phyloP scores from a whole-genome alignment of 1,140 invertebrate species.

The Drosophila albomicans region DNA sequence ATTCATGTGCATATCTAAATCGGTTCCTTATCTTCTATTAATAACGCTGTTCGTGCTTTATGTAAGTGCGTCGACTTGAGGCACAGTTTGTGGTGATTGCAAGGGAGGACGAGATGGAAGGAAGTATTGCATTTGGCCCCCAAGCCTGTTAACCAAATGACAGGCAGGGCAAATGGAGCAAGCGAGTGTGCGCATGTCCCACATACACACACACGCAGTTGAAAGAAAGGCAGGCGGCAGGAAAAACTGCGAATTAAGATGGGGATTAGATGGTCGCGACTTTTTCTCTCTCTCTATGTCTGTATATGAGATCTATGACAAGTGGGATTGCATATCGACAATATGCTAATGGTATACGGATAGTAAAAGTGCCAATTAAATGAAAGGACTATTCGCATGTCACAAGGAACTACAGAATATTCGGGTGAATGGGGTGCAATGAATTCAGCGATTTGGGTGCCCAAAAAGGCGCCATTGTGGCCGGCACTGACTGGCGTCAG shows the following conservation, averaged over 20 bases:
- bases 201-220: slow-evolving; percentile 45
- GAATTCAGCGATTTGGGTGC: slow-evolving; percentile 9
- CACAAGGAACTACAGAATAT: not conserved
- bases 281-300: not conserved
- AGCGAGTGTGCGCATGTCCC: slow-evolving; percentile 73
- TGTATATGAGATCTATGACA: not conserved
- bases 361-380: slow-evolving; percentile 10
- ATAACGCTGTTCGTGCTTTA: slow-evolving; percentile 41
- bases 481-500: slow-evolving; percentile 60
- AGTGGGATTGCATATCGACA: slow-evolving; percentile 8
- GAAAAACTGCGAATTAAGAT: slow-evolving; percentile 23
- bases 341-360: slow-evolving; percentile 11
- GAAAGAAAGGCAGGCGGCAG: slow-evolving; percentile 20
- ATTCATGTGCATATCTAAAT: slow-evolving; percentile 6
- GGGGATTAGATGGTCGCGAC: slow-evolving; percentile 1
- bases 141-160: slow-evolving; percentile 57
- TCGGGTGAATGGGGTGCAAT: slow-evolving; percentile 15
- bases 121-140: slow-evolving; percentile 53
- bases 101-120: not conserved
- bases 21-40: not conserved
- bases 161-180: slow-evolving; percentile 24
- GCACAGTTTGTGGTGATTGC: not conserved
- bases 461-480: slow-evolving; percentile 72
- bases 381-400: not conserved
- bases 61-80: slow-evolving; percentile 54